Base-by-base conservation (phyloP, 2,797 vertebrate genomes). In the Hoplostethus mediterraneus region DNA sequence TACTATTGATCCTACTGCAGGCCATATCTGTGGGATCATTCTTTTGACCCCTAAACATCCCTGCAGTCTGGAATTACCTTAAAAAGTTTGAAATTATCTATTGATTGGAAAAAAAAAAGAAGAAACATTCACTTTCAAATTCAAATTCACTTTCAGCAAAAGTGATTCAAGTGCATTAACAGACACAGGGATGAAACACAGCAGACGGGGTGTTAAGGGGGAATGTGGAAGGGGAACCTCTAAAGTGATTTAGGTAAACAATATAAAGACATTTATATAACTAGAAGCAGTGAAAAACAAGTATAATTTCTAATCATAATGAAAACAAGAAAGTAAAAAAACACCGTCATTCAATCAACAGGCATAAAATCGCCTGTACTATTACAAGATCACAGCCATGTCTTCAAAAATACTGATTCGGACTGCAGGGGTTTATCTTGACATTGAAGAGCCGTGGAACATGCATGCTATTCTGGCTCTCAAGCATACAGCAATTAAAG, bases 361-460 rank as follows among this genome's bases (percentile, higher is more conserved):
- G 66, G 62, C 45, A 69, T 47, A 58, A 73, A 81, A 67, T 16
- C 0, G 10, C 6, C 16, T 33, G n/a, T n/a, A 17, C 8, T 58
- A 53, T 51, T 13, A 33, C 59, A 79, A 81, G 44, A 63, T 66
- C 61, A 79, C 69, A 84, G 71, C 54, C 51, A 44, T 33, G 31
- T 48, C 52, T 71, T 60, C 40, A 64, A 77, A 87, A 90, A 90
- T 85, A 92, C 87, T 90, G 88, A 89, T 86, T 86, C 1, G 42
- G 67, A 81, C 58, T 52, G 61, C 4, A 38, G 63, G 42, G 56
- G 33, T 55, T 38, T 16, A 64, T 47, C n/a, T 52, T 77, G 36
- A 55, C 63, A 67, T 0, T 62, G 13, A 21, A 55, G 52, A 49
- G 56, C 48, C 4, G 2, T 47, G 17, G 17, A 44, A 52, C 44